Evolutionary conservation across 2,113 vertebrate genomes (phyloP), one percentile per base, ranked within the genome.

Genomic region (Megaceryle maxima): DNA sequence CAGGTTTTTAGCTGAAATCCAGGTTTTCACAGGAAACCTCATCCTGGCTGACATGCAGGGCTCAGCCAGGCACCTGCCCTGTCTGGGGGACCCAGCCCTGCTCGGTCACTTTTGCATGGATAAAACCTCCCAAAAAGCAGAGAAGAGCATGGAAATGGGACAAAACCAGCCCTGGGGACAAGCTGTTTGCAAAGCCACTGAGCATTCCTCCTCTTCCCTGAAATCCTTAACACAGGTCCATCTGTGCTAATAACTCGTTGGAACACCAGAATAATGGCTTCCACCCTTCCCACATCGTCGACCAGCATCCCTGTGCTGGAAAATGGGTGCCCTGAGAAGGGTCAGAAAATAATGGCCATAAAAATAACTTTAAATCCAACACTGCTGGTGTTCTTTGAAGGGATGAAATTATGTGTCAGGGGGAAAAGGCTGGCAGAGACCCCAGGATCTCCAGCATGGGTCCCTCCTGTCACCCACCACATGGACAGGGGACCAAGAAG

Each of bases 21-120:
- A 35, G 6, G 5, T 41, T 91, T 86, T 60, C 1, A 3, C 1
- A 0, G 6, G 31, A 76, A 13, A 31, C 59, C 0, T 41, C 0
- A 51, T 17, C n/a, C 43, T 29, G 50, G 5, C 11, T 9, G 2
- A 15, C 7, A 26, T 10, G 24, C 5, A 37, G 37, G 11, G 46
- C 53, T 72, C 72, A 67, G 41, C 33, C 46, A 26, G 37, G 29
- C 14, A 3, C 63, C 63, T 5, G 6, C 16, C 64, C 12, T 8
- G 2, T 8, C 29, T 46, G 26, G 16, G 7, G 43, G 15, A 77
- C 7, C 10, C 57, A 26, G 35, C 43, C 29, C 35, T 0, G 2
- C 56, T 79, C 6, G 5, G 79, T 10, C 53, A 31, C 76, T 73
- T 88, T 67, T 29, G 50, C 5, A 14, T 22, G 87, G 50, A 11